Conservation (phyloP, 2,113 vertebrate genomes). For the Gymnorhina tibicen region DNA sequence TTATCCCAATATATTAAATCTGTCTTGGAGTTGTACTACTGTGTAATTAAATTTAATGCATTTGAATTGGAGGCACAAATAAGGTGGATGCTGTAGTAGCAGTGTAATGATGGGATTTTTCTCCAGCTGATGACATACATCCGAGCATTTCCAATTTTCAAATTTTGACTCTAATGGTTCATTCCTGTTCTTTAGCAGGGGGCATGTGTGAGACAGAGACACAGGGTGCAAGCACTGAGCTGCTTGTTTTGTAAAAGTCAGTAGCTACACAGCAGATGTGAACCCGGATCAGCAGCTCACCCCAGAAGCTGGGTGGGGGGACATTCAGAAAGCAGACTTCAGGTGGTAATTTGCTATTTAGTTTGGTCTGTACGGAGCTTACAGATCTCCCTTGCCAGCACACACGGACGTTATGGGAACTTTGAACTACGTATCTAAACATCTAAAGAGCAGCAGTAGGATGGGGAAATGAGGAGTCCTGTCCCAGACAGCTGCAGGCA, state of each 20-base stretch:
- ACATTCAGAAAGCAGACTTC: neutral
- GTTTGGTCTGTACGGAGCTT: neutral
- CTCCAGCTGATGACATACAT: neutral
- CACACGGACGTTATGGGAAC: fast-evolving
- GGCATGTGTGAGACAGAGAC: neutral
- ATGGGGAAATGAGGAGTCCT: neutral
- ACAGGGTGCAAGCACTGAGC: neutral
- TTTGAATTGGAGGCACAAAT: neutral
- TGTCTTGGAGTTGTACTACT: slow-evolving; percentile 16
- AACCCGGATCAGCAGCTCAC: neutral
- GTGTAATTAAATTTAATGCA: slow-evolving; percentile 34
- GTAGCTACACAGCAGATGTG: fast-evolving
- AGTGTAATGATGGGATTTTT: neutral
- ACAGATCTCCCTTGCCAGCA: neutral
- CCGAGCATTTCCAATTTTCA: neutral
- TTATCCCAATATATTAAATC: neutral
- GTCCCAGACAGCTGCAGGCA: neutral
- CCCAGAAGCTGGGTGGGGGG: neutral
- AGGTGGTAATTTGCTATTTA: neutral
- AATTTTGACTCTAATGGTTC: neutral
- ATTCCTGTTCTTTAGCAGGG: neutral
- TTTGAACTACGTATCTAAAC: neutral
- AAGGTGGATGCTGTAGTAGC: neutral
- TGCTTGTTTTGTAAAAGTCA: neutral
- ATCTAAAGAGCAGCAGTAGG: neutral